phyloP scores from a whole-genome alignment of 2,888 invertebrate genomes.

The Pycnomerus fuliginosus region DNA sequence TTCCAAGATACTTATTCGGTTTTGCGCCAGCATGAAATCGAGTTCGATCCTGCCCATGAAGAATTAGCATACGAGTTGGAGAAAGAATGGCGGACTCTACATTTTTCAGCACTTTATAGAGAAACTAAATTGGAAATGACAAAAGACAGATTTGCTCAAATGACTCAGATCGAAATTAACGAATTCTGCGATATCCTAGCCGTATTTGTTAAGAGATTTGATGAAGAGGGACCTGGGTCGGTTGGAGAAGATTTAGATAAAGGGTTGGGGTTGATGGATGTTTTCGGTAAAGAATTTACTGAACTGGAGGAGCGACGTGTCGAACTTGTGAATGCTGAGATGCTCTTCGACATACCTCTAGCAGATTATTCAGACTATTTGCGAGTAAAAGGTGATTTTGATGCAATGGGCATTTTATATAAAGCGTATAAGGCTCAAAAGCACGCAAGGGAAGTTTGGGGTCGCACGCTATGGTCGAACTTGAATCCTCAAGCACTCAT shows the following conservation, averaged over 20 bases:
- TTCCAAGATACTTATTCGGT: constrained; percentile 78
- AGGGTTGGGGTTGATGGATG: constrained; percentile 71
- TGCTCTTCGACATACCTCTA: constrained; percentile 82
- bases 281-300: constrained; percentile 65
- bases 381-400: constrained; percentile 63
- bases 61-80: constrained; percentile 62
- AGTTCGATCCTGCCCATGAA: constrained; percentile 58
- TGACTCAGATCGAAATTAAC: constrained; percentile 74
- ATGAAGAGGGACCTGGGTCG: constrained; percentile 75
- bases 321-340: constrained; percentile 71
- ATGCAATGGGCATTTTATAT: constrained; percentile 70
- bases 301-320: constrained; percentile 66
- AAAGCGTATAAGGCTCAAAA: constrained; percentile 78
- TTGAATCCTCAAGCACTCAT: constrained; percentile 79
- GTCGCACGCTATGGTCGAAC: constrained; percentile 84
- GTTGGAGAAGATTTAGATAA: constrained; percentile 75
- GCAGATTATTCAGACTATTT: constrained; percentile 79
- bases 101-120: constrained; percentile 68
- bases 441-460: constrained; percentile 76
- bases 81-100: constrained; percentile 68
- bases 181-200: constrained; percentile 63
- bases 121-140: constrained; percentile 71
- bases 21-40: constrained; percentile 69
- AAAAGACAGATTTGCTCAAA: constrained; percentile 82
- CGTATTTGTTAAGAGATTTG: constrained; percentile 73